Evolutionary conservation across 2,888 invertebrate genomes (phyloP), one percentile per base, ranked within the genome.

Genomic region (Oscheius sp.): DNA sequence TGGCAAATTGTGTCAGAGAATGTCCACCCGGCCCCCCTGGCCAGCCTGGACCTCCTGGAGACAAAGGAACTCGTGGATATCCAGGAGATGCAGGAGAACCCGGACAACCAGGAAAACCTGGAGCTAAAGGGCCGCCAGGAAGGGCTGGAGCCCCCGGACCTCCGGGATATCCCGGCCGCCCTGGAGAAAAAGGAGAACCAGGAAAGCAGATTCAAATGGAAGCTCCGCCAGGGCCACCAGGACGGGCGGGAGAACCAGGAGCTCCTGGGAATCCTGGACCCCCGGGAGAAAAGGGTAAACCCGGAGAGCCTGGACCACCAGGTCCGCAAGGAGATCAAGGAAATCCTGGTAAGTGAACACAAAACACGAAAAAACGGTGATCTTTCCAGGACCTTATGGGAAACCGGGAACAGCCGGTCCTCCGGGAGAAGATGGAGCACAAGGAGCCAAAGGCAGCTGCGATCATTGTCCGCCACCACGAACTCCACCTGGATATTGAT

Each of bases 241-340:
- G 86, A 59, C 76, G 84, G 16, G 81, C 80, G 43, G 86, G 86
- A 76, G 85, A 86, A n/a, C 41, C 29, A 35, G 83, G 83, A 74
- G 77, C 80, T 43, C 71, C 79, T 13, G 83, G 83, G 71, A 82
- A 81, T n/a, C 77, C 85, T 7, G 86, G 86, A 70, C 78, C 81
- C 53, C 85, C 85, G 2, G 86, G 86, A 77, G 72, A 76, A 52
- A 73, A 81, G 69, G 85, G 83, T 76, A 81, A 81, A 56, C 76
- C 78, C 49, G 86, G 86, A 75, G 80, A 75, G 25, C 75, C 75
- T 6, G 86, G 86, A 74, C 81, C 84, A 35, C 77, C 75, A 35
- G 86, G 86, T 72, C 78, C 84, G n/a, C 81, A 81, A 35, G 86
- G 86, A 77, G 86, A 86, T 74, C 84, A 84, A 72, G 86, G 86